phyloP scores from a whole-genome alignment of 2,113 vertebrate species.

The Phylloscopus trochilus region DNA sequence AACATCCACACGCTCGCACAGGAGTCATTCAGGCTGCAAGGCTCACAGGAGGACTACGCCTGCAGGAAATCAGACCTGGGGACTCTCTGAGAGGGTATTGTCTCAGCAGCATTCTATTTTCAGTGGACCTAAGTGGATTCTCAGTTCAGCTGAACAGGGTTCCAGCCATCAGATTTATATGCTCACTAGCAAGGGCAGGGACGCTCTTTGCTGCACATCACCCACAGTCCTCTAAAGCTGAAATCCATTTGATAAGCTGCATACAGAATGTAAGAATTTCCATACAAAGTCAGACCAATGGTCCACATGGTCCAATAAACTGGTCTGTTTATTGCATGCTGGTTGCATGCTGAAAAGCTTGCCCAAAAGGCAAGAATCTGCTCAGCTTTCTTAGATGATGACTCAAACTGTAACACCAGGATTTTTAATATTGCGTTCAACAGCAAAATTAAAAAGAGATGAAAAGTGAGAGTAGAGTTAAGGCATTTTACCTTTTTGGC shows the following conservation, averaged over 20 bases:
- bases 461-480: neutral
- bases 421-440: neutral
- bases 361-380: neutral
- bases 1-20: neutral
- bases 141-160: neutral
- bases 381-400: neutral
- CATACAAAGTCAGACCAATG: neutral
- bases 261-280: neutral
- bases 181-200: neutral
- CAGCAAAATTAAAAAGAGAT: neutral
- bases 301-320: neutral
- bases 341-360: neutral
- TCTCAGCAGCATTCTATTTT: neutral
- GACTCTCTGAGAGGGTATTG: neutral
- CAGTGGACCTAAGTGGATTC: neutral
- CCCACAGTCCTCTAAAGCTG: neutral
- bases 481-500: slow-evolving; percentile 70
- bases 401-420: neutral
- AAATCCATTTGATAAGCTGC: neutral
- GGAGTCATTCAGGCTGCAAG: neutral
- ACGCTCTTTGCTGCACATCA: neutral
- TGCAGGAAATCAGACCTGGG: neutral
- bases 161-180: neutral
- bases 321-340: neutral
- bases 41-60: neutral